Evolutionary conservation across 2,888 invertebrate species (phyloP), one percentile per base, ranked within the genome.

Genomic region (Caenorhabditis afra): DNA sequence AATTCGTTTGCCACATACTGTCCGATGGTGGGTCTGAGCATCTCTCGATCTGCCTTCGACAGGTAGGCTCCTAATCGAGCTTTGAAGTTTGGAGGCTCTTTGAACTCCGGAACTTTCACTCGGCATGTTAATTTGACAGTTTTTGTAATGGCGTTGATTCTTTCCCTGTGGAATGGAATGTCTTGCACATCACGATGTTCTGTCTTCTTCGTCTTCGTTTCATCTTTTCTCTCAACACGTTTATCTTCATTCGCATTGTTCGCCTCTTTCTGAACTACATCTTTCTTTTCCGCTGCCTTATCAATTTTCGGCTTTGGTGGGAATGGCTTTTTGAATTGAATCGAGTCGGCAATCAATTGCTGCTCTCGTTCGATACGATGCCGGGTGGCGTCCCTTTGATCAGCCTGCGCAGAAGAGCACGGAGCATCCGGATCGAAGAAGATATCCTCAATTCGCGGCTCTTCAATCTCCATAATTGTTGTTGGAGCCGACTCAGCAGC

Each of bases 381-480:
- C 35, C 49, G 44, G 0, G 64, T 35, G 11, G 18, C 47, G 8
- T 49, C 73, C n/a, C 73, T 57, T 14, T 47, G 44, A 0, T 7
- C 64, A 10, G 73, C 73, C 44, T 73, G 73, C 12, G 57, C 73
- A 11, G 73, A 73, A 16, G 64, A 64, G 29, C 73, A 73, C 18
- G 73, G 73, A 7, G 47, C 58, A 29, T 58, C 18, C 0, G 55
- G 55, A 29, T 73, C 64, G 16, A 73, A 73, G n/a, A 64, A 58
- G 5, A 73, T 58, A 0, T 64, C 44, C 3, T 64, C 58, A 14
- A 73, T 41, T 0, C 50, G 57, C 16, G 50, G 52, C 14, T 57
- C 44, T 16, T n/a, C 18, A 11, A 16, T 16, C 12, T 22, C 45
- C 2, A 23, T 39, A 10, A 61, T 49, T 35, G 23, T 18, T 5